These are phyloP conservation scores for Tarsius wallacei DNA, from an alignment of 2,797 vertebrate species.

Conservation along the genomic window DNA sequence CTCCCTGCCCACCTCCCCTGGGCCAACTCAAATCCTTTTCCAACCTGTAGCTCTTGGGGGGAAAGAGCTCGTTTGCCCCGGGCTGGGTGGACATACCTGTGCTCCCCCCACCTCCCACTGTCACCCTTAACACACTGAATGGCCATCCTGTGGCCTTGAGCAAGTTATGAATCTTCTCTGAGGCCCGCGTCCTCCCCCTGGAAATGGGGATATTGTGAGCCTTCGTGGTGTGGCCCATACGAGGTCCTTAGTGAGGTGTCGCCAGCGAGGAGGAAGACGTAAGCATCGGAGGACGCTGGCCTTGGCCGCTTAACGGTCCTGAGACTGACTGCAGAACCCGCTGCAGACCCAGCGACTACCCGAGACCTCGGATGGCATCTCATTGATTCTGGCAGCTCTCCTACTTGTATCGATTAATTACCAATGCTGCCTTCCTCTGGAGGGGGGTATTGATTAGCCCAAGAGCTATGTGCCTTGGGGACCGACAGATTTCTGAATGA, in stretches of 20 bases:
- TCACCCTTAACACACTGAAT: background rate
- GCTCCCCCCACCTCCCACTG: background rate
- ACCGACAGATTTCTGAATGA: slow-evolving; percentile 53
- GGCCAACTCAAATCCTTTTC: background rate
- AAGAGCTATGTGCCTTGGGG: background rate
- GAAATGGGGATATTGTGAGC: background rate
- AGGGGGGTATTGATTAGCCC: background rate
- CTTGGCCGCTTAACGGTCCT: background rate
- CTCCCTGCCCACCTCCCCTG: background rate
- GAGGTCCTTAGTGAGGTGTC: background rate
- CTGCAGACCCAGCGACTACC: background rate
- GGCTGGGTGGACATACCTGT: background rate
- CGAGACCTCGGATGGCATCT: background rate
- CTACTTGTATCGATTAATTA: background rate
- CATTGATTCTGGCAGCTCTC: background rate
- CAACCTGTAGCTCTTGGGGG: background rate
- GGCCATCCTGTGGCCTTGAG: background rate
- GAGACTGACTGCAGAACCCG: background rate
- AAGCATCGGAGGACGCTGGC: background rate
- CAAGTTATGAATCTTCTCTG: background rate
- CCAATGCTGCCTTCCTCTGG: background rate
- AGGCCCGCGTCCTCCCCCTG: background rate
- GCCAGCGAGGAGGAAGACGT: too few species aligned
- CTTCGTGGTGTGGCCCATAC: background rate
- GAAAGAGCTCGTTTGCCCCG: background rate